Base-by-base conservation (phyloP, 2,888 invertebrate species). In the Nyleta sp. region DNA sequence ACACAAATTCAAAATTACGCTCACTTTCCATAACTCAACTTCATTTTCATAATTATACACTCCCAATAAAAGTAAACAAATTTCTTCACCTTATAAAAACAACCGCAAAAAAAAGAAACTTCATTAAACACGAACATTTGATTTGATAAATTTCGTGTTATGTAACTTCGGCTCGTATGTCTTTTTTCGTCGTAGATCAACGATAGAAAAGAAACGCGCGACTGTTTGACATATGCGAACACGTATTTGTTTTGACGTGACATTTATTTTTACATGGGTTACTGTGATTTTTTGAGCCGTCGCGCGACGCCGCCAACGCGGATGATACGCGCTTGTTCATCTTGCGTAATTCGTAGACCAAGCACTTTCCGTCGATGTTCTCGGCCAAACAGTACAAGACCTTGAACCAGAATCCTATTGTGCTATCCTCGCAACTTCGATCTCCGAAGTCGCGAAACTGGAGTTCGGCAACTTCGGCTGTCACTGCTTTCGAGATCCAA, bases 401-500 rank as follows among this genome's bases (percentile, higher is more conserved):
- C 72, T 72, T 72, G 72, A 72, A 64, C 72, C 55, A 72, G 55
- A 72, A 72, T 62, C 38, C 24, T 57, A 64, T 64, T 72, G 55
- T 72, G 48, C 48, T 40, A 72, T 64, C 17, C 33, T 28, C 38
- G 20, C 50, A 55, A 59, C 50, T 57, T 17, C 18, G 53, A 70
- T 50, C 20, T 40, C 40, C 48, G 8, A 67, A 65, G 53, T 53
- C 11, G 10, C 33, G 33, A 52, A 64, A 50, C 20, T 65, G 33
- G 11, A 53, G 53, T 65, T 65, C 64, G 48, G n/a, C n/a, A n/a
- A n/a, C n/a, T n/a, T n/a, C n/a, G n/a, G n/a, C n/a, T n/a, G n/a
- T n/a, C n/a, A n/a, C n/a, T n/a, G n/a, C n/a, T n/a, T n/a, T n/a
- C n/a, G n/a, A n/a, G n/a, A n/a, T n/a, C n/a, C n/a, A n/a, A n/a